phyloP scores from a whole-genome alignment of 2,113 vertebrate genomes.

The Scomber japonicus region DNA sequence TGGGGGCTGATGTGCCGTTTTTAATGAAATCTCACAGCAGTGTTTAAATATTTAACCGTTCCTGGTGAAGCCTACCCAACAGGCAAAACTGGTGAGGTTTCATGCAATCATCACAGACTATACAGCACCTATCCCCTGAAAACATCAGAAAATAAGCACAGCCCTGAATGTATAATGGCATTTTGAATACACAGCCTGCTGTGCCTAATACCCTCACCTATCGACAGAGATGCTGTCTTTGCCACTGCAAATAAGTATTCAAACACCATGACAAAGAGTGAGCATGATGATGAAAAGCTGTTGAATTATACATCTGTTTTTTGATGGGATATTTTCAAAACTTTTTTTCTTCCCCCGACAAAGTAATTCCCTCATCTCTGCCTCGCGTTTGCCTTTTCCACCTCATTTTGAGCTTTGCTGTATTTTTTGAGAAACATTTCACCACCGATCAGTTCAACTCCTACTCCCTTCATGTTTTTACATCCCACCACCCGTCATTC shows the following conservation, averaged over 20 bases:
- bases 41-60: slow-evolving; percentile 89
- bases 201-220: slow-evolving; percentile 66
- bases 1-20: slow-evolving; percentile 79
- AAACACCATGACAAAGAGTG: slow-evolving; percentile 61
- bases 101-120: slow-evolving; percentile 70
- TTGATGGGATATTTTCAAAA: slow-evolving; percentile 69
- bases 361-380: slow-evolving; percentile 45
- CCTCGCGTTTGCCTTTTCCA: slow-evolving; percentile 40
- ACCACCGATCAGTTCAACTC: slow-evolving; percentile 67
- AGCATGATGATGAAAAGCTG: slow-evolving; percentile 64
- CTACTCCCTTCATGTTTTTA: slow-evolving; percentile 66
- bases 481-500: slow-evolving; percentile 72
- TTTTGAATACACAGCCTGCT: slow-evolving; percentile 64
- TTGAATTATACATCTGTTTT: slow-evolving; percentile 75
- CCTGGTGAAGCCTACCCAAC: slow-evolving; percentile 81
- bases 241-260: slow-evolving; percentile 58
- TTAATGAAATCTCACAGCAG: slow-evolving; percentile 87
- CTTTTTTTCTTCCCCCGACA: slow-evolving; percentile 11
- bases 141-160: slow-evolving; percentile 76
- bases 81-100: slow-evolving; percentile 78
- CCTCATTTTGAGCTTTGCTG: slow-evolving; percentile 50
- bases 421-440: slow-evolving; percentile 65
- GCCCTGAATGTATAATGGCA: slow-evolving; percentile 69
- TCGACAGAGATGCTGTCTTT: slow-evolving; percentile 50
- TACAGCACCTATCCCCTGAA: slow-evolving; percentile 65